phyloP scores from a whole-genome alignment of 2,888 invertebrate genomes.

The Leucozona laternaria region DNA sequence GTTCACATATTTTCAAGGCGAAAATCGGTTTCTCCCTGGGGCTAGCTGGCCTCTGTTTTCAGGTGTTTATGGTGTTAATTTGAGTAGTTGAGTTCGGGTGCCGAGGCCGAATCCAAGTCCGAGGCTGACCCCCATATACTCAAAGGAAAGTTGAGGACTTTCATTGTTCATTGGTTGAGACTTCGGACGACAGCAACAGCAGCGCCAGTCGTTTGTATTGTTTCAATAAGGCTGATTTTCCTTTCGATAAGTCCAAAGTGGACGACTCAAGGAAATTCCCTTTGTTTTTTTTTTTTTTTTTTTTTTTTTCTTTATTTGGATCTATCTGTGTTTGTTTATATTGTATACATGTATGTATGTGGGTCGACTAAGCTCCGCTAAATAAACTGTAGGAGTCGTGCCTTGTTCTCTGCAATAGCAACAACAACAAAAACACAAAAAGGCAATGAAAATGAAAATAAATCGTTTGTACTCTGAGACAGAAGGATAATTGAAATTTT shows the following conservation, averaged over 20 bases:
- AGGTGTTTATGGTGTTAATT: slow-evolving; percentile 58
- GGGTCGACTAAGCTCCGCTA: slow-evolving; percentile 20
- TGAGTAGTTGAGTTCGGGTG: slow-evolving; percentile 37
- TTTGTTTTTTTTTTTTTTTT: slow-evolving; percentile 24
- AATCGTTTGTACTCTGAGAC: slow-evolving; percentile 55
- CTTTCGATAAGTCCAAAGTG: slow-evolving; percentile 33
- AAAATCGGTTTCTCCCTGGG: slow-evolving; percentile 24
- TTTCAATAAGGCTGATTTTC: slow-evolving; percentile 49
- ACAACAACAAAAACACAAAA: background rate
- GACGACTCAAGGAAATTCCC: slow-evolving; percentile 46
- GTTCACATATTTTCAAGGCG: slow-evolving; percentile 29
- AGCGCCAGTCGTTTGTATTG: slow-evolving; percentile 36
- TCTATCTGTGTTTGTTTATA: background rate
- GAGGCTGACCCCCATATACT: background rate
- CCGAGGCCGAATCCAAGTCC: background rate
- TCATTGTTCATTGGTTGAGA: slow-evolving; percentile 19
- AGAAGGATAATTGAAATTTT: slow-evolving; percentile 73
- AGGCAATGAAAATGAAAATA: slow-evolving; percentile 39
- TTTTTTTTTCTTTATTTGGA: background rate
- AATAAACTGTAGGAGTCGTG: slow-evolving; percentile 47
- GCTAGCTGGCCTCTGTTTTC: background rate
- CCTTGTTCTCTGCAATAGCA: background rate
- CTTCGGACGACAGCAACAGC: slow-evolving; percentile 1
- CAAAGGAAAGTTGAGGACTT: slow-evolving; percentile 10
- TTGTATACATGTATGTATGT: background rate